Evolutionary conservation across 2,113 vertebrate genomes (phyloP).

Genomic region (Loxodonta africana): DNA sequence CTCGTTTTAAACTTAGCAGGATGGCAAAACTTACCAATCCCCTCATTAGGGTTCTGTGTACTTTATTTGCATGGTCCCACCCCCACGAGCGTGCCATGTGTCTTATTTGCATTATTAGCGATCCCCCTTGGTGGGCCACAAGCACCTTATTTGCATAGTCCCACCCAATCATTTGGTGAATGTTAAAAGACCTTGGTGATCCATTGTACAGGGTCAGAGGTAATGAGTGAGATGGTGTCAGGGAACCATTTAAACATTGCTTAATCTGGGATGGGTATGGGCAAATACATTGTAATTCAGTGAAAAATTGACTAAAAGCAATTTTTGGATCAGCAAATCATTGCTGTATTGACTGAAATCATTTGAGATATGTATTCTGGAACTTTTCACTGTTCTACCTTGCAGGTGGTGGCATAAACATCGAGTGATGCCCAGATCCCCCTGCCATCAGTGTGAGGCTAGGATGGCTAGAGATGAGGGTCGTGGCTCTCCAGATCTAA

Average conservation of each 20-base stretch:
- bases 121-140: no score
- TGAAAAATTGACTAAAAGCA: background rate
- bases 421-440: background rate
- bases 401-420: background rate
- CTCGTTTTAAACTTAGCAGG: no score
- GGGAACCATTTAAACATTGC: background rate
- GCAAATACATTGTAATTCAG: background rate
- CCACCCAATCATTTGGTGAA: no score
- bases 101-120: no score
- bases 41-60: no score
- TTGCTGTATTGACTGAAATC: background rate
- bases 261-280: background rate
- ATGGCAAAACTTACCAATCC: no score
- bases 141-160: no score
- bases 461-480: background rate
- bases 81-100: no score
- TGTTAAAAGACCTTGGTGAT: no score
- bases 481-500: background rate
- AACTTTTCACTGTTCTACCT: background rate
- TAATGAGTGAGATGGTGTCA: background rate
- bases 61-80: no score
- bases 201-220: no score
- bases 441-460: background rate
- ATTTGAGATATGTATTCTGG: background rate
- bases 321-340: fast-evolving